phyloP scores from a whole-genome alignment of 2,113 vertebrate genomes.

The Pagrus major region DNA sequence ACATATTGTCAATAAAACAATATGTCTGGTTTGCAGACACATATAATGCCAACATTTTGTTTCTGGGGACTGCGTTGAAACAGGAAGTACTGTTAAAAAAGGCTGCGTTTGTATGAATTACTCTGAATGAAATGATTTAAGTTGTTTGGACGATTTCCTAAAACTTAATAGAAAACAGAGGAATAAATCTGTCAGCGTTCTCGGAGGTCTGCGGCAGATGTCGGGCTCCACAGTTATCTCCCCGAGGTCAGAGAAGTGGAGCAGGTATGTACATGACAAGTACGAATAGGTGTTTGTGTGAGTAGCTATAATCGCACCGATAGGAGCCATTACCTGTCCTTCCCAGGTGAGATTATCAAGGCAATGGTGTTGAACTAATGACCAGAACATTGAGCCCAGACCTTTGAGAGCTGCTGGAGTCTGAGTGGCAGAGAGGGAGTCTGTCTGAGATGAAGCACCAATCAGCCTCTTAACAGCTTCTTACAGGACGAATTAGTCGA shows the following conservation, averaged over 20 bases:
- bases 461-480: conserved; percentile 42
- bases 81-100: no score
- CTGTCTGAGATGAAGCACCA: conserved; percentile 44
- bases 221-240: conserved; percentile 51
- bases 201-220: conserved; percentile 31
- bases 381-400: conserved; percentile 76
- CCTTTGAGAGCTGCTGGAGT: conserved; percentile 60
- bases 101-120: no score
- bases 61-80: no score
- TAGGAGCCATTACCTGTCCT: conserved; percentile 80
- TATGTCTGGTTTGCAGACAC: no score
- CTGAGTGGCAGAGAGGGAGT: conserved; percentile 42
- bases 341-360: conserved; percentile 83
- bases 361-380: conserved; percentile 83
- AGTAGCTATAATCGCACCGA: conserved; percentile 75
- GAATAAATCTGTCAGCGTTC: background rate
- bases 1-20: no score
- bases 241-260: conserved; percentile 62
- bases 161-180: conserved; percentile 11
- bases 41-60: no score
- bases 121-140: background rate
- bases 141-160: no score
- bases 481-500: conserved; percentile 20
- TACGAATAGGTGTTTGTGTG: conserved; percentile 75
- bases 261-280: conserved; percentile 70